Evolutionary conservation across 30 jellyfish, hydroid and myxozoan species (phyloP), one percentile per base, ranked within the genome.

Genomic region (Aurelia sp.): DNA sequence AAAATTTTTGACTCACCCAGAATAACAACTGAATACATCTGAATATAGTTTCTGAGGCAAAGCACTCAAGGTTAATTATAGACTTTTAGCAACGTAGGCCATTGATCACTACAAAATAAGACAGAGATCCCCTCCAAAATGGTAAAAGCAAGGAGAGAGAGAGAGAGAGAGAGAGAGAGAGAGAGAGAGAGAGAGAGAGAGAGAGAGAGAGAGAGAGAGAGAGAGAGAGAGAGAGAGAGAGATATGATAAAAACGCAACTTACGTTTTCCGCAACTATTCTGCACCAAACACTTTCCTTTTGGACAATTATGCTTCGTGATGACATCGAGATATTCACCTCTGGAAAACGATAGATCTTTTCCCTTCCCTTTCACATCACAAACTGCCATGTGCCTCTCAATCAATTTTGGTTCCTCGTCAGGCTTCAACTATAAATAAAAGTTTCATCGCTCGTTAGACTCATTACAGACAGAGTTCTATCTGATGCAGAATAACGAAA

Each of bases 231-330:
- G 47, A 18, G 8, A 19, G 47, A 18, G 8, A 19, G 51, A 31
- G 8, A 66, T 19, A 24, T 0, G 15, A 66, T 31, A 21, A 20
- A 21, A 5, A 17, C 41, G 0, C 8, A 58, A 76, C 96, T 67
- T 58, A 87, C 96, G 86, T 58, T 87, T 87, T 30, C 84, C 88
- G 6, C 30, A 66, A n/a, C 73, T 19, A 22, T 76, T 87, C 35
- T 87, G 96, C 19, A 58, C 90, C 30, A 87, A 78, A 63, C 53
- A 81, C 67, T 77, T 76, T n/a, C 96, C 90, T 76, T 67, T 87
- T 17, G 96, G 96, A 74, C 96, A 87, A 24, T 77, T 87, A 41
- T 76, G 41, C 82, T 63, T 87, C 68, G 84, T 61, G 90, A 87
- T 77, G 77, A 87, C 84, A 41, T 87, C 96, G 40, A 87, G 63